phyloP scores from a whole-genome alignment of 2,888 invertebrate genomes.

The Tenthredo notha region DNA sequence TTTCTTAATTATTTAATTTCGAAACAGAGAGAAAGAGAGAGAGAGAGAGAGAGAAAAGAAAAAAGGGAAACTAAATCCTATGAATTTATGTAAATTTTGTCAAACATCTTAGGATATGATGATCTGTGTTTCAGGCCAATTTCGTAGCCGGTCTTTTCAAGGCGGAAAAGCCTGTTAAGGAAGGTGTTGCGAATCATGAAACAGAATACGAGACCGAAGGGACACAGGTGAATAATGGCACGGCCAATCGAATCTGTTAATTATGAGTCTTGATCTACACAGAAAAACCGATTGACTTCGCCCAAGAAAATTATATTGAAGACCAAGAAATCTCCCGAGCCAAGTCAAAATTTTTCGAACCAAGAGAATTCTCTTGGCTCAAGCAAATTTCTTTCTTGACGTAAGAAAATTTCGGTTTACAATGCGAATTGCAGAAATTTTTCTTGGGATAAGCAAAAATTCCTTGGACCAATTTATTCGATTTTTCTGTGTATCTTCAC shows the following conservation, averaged over 20 bases:
- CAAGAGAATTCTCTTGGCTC: too few species aligned
- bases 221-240: constrained; percentile 78
- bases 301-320: too few species aligned
- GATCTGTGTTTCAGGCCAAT: constrained; percentile 65
- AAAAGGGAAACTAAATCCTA: background rate
- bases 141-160: constrained; percentile 72
- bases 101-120: background rate
- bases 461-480: too few species aligned
- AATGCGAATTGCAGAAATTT: too few species aligned
- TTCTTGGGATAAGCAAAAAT: too few species aligned
- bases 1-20: constrained; percentile 9
- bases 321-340: too few species aligned
- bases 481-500: too few species aligned
- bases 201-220: constrained; percentile 71
- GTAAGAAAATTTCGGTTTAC: too few species aligned
- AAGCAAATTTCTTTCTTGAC: too few species aligned
- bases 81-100: background rate
- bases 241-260: constrained; percentile 74
- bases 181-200: constrained; percentile 63
- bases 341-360: too few species aligned
- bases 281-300: too few species aligned
- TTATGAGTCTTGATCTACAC: constrained; percentile 43
- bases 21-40: background rate
- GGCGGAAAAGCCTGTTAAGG: constrained; percentile 56
- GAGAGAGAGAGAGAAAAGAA: background rate